Evolutionary conservation across 2,888 invertebrate species (phyloP), one percentile per base, ranked within the genome.

Genomic region (Cryptocephalus moraei): DNA sequence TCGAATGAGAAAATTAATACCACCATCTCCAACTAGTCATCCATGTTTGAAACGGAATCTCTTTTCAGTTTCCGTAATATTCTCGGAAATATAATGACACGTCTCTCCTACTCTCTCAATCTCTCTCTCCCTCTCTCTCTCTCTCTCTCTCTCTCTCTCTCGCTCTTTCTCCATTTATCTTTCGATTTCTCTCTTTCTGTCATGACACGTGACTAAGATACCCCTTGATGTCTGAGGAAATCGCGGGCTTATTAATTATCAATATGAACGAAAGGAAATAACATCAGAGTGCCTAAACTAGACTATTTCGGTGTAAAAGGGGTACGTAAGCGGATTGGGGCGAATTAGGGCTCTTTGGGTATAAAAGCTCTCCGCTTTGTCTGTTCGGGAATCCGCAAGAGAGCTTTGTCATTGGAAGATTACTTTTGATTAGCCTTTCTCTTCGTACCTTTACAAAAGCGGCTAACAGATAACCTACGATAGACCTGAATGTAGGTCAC

Each of bases 361-460:
- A 62, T 62, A 59, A 58, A 59, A 59, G 60, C 59, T 58, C 57
- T 54, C 44, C 45, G 55, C 54, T 60, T 58, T 59, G 55, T 56
- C 55, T 53, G 55, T 48, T 50, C 49, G 43, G 54, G 56, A 58
- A 56, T 58, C 54, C 56, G 46, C 55, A 46, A 50, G 47, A 49
- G 54, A 22, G 22, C 58, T 61, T 58, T 60, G 58, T 61, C 62
- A 61, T 62, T 56, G 60, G 51, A 53, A 59, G 62, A 62, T 64
- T 62, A 63, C 60, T 60, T 58, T 58, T 60, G 61, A 63, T 63
- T 62, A 61, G 58, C 55, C 54, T 49, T 50, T 51, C 50, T 49
- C 48, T 48, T 51, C 48, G 50, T 55, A 54, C 51, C 53, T 55
- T 50, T 50, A 48, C 49, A 49, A 51, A 55, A 53, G 48, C 50